These are phyloP conservation scores for Penaeus vannamei DNA, from an alignment of 1,140 invertebrate species.

Conservation along the genomic window DNA sequence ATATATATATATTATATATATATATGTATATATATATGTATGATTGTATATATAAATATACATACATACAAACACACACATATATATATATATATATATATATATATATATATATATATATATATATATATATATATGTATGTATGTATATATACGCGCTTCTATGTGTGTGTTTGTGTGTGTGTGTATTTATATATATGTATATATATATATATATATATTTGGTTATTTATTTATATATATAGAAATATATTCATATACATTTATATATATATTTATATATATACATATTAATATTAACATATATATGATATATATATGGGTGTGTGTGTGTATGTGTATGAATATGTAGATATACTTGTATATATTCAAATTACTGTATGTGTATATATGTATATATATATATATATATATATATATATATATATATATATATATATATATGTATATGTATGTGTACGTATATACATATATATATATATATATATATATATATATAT, in stretches of 20 bases:
- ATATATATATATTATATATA: slow-evolving; percentile 5
- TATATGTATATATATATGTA: slow-evolving; percentile 30
- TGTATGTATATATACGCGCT: neutral
- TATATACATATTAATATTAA: neutral
- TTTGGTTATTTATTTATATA: neutral
- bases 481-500: slow-evolving; percentile 19
- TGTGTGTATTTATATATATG: neutral
- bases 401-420: slow-evolving; percentile 10
- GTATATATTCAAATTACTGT: neutral
- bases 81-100: slow-evolving; percentile 4
- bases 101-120: slow-evolving; percentile 17
- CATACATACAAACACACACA: neutral
- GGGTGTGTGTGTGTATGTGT: neutral
- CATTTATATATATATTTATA: neutral
- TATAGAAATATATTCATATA: neutral
- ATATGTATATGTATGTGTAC: neutral
- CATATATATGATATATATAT: neutral
- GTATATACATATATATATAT: slow-evolving; percentile 23
- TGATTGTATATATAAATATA: neutral
- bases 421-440: slow-evolving; percentile 3
- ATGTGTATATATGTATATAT: neutral
- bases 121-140: neutral
- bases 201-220: neutral
- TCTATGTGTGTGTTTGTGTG: neutral
- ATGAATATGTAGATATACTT: neutral